Base-by-base conservation (phyloP, 2,888 invertebrate species). In the Pseudeuparius sepicola region DNA sequence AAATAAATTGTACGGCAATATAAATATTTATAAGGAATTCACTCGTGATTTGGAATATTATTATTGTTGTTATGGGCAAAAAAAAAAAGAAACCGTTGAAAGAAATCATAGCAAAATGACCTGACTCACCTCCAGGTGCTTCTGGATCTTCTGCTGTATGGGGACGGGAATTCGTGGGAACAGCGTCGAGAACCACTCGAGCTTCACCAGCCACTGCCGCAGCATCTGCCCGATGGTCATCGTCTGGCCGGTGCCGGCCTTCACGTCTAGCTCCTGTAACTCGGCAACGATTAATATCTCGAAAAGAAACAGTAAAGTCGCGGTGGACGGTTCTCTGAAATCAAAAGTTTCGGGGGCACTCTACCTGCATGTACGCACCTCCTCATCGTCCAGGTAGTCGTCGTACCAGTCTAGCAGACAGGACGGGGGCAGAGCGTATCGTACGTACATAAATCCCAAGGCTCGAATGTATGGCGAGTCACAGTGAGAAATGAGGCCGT, bases 151-250 rank as follows among this genome's bases (percentile, higher is more conserved):
- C 61, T 93, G 93, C 65, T 88, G 83, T 52, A 97, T 94, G 14
- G 97, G 96, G 39, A 98, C 97, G 1, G 98, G 98, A 60, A 99
- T 97, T 47, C 98, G 73, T 0, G 98, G 98, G 60, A 99, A 99
- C 11, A 98, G 69, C 1, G 98, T 98, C 24, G 90, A 89, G 66
- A 94, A 98, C 97, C 98, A 99, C 60, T 99, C 98, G 37, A 98
- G 68, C 59, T 97, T 94, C 38, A 88, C 82, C 34, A 97, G 71
- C 74, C 90, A 90, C 59, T 92, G 90, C 24, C 90, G 75, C 10
- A 88, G 71, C 67, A 97, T 81, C 48, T 87, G 85, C 1, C 98
- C 98, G 37, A 99, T 84, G 13, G 84, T 84, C 71, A 94, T 86
- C 36, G 70, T 67, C 60, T 93, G 90, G 7, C 97, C 97, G 25